Percentiles rank a stretch among this genome's conserved stretches.
Conservation (phyloP, 2,797 vertebrate genomes). For the Neomorphus geoffroyi region DNA sequence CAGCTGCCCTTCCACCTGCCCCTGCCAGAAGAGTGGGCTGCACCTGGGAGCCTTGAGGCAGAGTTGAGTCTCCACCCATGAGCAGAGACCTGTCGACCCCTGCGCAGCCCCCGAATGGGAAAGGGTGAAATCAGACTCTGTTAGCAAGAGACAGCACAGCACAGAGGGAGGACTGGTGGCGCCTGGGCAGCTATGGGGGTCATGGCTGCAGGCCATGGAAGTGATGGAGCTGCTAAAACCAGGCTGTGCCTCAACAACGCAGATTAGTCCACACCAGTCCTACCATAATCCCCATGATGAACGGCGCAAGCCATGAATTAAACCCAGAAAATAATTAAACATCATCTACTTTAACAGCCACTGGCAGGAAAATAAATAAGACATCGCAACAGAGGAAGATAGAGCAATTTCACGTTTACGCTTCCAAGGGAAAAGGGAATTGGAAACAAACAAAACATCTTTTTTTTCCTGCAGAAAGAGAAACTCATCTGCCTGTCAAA, state of each 20-base stretch:
- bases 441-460: constrained; percentile 49
- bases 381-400: constrained; percentile 36
- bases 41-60: rapidly evolving
- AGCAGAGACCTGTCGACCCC: background rate
- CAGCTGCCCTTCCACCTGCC: background rate
- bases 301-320: background rate
- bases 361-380: constrained; percentile 49
- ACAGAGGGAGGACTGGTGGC: background rate
- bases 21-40: background rate
- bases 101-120: no score
- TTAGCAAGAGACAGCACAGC: rapidly evolving
- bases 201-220: background rate
- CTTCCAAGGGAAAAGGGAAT: constrained; percentile 43
- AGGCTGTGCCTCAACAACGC: background rate
- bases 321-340: constrained; percentile 30
- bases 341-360: constrained; percentile 1
- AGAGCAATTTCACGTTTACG: constrained; percentile 11
- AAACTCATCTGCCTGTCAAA: constrained; percentile 42
- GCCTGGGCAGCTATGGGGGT: background rate
- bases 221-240: background rate
- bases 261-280: background rate
- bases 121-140: background rate
- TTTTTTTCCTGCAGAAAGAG: constrained; percentile 26
- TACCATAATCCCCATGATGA: background rate
- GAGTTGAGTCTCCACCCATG: background rate